Conservation (phyloP, 2,888 invertebrate genomes). For the Leptodirus hochenwartii region DNA sequence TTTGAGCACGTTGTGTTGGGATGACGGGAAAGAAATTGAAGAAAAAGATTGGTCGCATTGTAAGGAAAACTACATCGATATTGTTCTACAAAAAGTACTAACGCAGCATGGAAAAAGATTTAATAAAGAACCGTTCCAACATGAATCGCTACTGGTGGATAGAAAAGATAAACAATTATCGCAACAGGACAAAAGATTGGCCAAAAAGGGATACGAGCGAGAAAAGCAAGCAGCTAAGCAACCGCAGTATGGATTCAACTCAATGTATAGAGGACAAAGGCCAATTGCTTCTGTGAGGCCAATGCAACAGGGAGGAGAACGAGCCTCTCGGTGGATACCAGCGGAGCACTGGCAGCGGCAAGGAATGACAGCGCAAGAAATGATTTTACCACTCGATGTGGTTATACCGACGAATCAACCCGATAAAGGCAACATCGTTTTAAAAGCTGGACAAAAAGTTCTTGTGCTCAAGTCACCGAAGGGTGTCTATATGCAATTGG, state of each 20-base stretch:
- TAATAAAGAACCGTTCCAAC: constrained; percentile 81
- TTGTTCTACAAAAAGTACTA: constrained; percentile 59
- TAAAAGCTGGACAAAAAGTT: constrained; percentile 87
- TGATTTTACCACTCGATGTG: constrained; percentile 78
- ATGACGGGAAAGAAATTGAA: constrained; percentile 72
- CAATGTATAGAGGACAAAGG: constrained; percentile 20
- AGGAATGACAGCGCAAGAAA: constrained; percentile 90
- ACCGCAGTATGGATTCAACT: constrained; percentile 18
- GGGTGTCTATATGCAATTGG: constrained; percentile 89
- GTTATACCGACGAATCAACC: constrained; percentile 85
- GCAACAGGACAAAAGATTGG: constrained; percentile 80
- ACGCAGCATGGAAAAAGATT: constrained; percentile 41
- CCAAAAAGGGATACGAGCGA: constrained; percentile 82
- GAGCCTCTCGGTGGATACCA: constrained; percentile 58
- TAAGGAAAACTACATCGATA: constrained; percentile 61
- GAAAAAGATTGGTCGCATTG: constrained; percentile 52
- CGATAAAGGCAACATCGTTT: constrained; percentile 73
- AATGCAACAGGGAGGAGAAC: constrained; percentile 46
- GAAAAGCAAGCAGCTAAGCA: constrained; percentile 63
- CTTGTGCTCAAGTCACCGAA: constrained; percentile 89
- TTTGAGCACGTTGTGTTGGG: constrained; percentile 75
- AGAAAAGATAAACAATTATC: constrained; percentile 88
- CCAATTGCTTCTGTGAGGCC: constrained; percentile 52
- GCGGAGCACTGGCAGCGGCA: constrained; percentile 84
- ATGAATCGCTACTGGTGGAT: constrained; percentile 87